phyloP scores from a whole-genome alignment of 2,888 invertebrate species.

The Aproaerema taeniolella region DNA sequence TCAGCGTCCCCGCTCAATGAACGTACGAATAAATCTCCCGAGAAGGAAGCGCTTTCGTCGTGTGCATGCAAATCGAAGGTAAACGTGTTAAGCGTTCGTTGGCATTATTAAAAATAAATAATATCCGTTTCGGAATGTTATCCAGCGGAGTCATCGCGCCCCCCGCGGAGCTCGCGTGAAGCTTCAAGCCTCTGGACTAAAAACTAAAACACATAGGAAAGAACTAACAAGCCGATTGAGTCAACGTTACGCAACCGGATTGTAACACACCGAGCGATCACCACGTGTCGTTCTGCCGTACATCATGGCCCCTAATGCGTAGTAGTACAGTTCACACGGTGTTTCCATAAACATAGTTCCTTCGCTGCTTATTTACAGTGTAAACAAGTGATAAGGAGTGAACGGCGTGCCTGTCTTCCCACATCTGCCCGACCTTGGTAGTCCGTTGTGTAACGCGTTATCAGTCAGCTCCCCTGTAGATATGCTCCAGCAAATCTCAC shows the following conservation, averaged over 20 bases:
- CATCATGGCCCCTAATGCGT: slow-evolving; percentile 45
- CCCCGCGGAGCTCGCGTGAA: slow-evolving; percentile 67
- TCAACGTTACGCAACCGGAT: slow-evolving; percentile 41
- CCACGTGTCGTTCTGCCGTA: slow-evolving; percentile 59
- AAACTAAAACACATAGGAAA: too few species aligned
- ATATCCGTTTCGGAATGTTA: slow-evolving; percentile 60
- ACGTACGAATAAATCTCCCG: slow-evolving; percentile 33
- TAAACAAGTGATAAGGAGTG: slow-evolving; percentile 70
- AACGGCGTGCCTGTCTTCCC: slow-evolving; percentile 69
- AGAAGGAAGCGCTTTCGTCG: slow-evolving; percentile 40
- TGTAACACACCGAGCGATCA: slow-evolving; percentile 40
- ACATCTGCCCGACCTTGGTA: slow-evolving; percentile 75
- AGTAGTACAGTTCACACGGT: slow-evolving; percentile 60
- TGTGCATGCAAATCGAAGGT: slow-evolving; percentile 55
- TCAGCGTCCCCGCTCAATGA: slow-evolving; percentile 53
- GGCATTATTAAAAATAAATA: slow-evolving; percentile 71
- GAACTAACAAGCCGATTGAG: too few species aligned
- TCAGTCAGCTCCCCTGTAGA: slow-evolving; percentile 65
- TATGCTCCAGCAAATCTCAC: slow-evolving; percentile 51
- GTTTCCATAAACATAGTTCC: slow-evolving; percentile 52
- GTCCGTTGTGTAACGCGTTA: slow-evolving; percentile 67
- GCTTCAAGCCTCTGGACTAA: too few species aligned
- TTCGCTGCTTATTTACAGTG: slow-evolving; percentile 63
- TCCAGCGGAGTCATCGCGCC: slow-evolving; percentile 47
- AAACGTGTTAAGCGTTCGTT: slow-evolving; percentile 63